phyloP scores from a whole-genome alignment of 2,113 vertebrate species.

The Nothocercus nigrocapillus region DNA sequence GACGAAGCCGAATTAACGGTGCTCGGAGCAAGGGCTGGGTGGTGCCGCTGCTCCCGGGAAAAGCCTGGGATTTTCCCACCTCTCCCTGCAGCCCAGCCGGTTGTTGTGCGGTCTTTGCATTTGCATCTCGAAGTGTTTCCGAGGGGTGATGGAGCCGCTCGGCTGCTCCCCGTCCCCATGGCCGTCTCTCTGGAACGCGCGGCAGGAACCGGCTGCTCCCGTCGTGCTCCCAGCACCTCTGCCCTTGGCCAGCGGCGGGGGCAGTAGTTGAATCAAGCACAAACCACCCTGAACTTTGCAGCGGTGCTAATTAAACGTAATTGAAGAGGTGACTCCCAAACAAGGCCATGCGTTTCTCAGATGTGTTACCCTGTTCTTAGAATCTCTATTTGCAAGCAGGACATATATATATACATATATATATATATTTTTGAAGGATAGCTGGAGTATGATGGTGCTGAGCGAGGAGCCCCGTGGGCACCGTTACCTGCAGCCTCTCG shows the following conservation, averaged over 20 bases:
- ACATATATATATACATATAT: no score
- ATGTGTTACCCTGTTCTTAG: background rate
- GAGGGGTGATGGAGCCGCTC: background rate
- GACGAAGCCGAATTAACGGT: background rate
- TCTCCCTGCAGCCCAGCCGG: background rate
- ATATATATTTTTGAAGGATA: no score
- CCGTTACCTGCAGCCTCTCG: no score
- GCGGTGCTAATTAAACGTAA: constrained; percentile 1
- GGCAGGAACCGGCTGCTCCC: no score
- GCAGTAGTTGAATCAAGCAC: no score
- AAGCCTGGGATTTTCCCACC: rapidly evolving
- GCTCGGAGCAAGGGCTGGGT: rapidly evolving
- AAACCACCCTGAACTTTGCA: background rate
- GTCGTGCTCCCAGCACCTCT: no score
- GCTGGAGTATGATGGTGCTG: no score
- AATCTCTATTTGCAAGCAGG: background rate
- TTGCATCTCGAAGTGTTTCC: background rate
- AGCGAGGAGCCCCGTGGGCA: no score
- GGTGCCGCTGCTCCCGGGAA: background rate
- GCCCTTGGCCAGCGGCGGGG: no score
- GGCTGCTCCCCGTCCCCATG: background rate
- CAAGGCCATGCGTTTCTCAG: background rate
- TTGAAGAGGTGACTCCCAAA: background rate
- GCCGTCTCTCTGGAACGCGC: no score
- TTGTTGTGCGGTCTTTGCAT: no score